Evolutionary conservation across 1,140 invertebrate species (phyloP).

Genomic region (Drosophila athabasca): DNA sequence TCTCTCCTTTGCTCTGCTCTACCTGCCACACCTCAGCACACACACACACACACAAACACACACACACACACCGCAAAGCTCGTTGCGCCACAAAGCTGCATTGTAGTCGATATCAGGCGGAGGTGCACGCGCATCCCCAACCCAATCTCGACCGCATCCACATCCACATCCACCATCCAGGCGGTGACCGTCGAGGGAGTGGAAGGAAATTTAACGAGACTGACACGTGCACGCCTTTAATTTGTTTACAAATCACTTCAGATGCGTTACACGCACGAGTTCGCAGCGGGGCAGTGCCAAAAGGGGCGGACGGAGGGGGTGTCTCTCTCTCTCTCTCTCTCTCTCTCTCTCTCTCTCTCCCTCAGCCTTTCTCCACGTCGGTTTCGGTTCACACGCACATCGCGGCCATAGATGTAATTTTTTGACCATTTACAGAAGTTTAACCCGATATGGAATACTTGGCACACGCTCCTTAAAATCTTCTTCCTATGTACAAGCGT

Average conservation of each 20-base stretch:
- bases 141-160: slow-evolving; percentile 12
- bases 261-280: slow-evolving; percentile 80
- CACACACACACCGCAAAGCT: slow-evolving; percentile 39
- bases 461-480: slow-evolving; percentile 39
- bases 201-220: slow-evolving; percentile 63
- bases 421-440: slow-evolving; percentile 60
- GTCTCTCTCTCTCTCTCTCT: too few species aligned
- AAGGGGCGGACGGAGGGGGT: background rate
- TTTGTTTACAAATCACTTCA: slow-evolving; percentile 83
- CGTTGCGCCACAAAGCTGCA: slow-evolving; percentile 37
- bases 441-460: slow-evolving; percentile 36
- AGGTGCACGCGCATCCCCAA: slow-evolving; percentile 34
- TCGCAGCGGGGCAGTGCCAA: slow-evolving; percentile 13
- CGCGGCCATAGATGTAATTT: slow-evolving; percentile 20
- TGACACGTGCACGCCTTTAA: slow-evolving; percentile 82
- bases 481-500: slow-evolving; percentile 2
- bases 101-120: slow-evolving; percentile 51
- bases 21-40: background rate
- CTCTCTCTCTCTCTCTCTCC: too few species aligned
- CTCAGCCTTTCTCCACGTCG: background rate
- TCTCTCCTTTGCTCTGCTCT: too few species aligned
- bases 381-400: slow-evolving; percentile 42
- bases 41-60: background rate
- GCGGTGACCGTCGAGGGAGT: slow-evolving; percentile 16
- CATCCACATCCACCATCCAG: slow-evolving; percentile 22